Percentiles rank a stretch among this genome's conserved stretches.
These are phyloP conservation scores for Mohoua ochrocephala DNA, from an alignment of 2,113 vertebrate species.

Conservation along the genomic window DNA sequence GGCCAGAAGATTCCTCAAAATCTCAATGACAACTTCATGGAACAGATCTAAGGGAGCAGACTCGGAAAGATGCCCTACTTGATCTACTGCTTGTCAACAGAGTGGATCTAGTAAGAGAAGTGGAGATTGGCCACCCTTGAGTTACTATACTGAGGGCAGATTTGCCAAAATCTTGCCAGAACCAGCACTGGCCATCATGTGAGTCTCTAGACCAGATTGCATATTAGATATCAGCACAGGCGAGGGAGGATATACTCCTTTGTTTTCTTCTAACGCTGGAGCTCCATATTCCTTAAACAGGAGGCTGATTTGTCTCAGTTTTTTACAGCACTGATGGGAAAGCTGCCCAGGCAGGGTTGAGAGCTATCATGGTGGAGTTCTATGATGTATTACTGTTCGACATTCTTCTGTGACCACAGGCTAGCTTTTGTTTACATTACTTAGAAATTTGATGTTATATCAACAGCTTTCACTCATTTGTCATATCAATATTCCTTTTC, in stretches of 20 bases:
- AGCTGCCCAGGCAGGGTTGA: background rate
- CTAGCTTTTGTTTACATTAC: constrained; percentile 1
- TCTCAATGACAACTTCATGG: background rate
- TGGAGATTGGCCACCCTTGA: background rate
- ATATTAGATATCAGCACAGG: background rate
- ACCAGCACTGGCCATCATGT: fast-evolving
- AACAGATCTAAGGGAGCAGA: background rate
- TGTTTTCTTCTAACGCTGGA: background rate
- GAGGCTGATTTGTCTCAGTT: background rate
- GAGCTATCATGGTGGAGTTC: background rate
- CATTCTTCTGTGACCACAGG: background rate
- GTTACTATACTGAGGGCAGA: background rate
- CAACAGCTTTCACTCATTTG: background rate
- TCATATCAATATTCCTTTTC: background rate
- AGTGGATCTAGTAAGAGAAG: background rate
- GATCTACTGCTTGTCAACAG: background rate
- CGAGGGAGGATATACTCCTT: background rate
- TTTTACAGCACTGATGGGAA: background rate
- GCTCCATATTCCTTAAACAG: background rate
- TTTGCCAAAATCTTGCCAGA: background rate
- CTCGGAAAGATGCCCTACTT: fast-evolving
- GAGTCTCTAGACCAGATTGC: background rate
- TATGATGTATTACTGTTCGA: background rate
- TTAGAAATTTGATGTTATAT: background rate
- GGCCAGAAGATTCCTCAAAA: background rate